phyloP scores from a whole-genome alignment of 2,797 vertebrate genomes.

The Fringilla coelebs region DNA sequence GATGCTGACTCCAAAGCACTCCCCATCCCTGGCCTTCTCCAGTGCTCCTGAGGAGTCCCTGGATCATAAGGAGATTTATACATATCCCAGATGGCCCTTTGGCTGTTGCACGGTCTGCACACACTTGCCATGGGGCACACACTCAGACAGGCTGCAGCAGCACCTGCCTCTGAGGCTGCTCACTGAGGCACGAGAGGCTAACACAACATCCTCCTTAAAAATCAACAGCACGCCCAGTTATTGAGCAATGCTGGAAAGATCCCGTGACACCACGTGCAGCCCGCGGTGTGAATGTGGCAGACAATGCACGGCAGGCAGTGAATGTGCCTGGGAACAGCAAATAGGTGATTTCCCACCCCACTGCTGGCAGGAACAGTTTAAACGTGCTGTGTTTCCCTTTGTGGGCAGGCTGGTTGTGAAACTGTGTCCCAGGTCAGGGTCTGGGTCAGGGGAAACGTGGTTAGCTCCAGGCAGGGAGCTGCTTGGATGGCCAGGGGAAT shows the following conservation, averaged over 20 bases:
- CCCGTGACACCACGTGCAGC: fast-evolving
- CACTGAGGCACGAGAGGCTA: background rate
- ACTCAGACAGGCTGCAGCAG: background rate
- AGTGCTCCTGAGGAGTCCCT: background rate
- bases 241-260: background rate
- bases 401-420: background rate
- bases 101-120: background rate
- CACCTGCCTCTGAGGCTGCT: background rate
- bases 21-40: background rate
- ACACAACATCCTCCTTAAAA: background rate
- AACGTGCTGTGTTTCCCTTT: background rate
- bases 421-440: too few species aligned
- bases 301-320: background rate
- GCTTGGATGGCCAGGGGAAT: too few species aligned
- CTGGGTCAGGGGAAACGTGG: background rate
- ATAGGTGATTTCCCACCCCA: background rate
- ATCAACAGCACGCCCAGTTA: background rate
- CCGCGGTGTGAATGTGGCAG: background rate
- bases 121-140: background rate
- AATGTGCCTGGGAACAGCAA: background rate
- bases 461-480: background rate
- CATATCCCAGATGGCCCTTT: background rate
- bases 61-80: background rate
- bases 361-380: background rate
- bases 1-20: background rate